phyloP scores from a whole-genome alignment of 2,113 vertebrate genomes.

The Eleginops maclovinus region DNA sequence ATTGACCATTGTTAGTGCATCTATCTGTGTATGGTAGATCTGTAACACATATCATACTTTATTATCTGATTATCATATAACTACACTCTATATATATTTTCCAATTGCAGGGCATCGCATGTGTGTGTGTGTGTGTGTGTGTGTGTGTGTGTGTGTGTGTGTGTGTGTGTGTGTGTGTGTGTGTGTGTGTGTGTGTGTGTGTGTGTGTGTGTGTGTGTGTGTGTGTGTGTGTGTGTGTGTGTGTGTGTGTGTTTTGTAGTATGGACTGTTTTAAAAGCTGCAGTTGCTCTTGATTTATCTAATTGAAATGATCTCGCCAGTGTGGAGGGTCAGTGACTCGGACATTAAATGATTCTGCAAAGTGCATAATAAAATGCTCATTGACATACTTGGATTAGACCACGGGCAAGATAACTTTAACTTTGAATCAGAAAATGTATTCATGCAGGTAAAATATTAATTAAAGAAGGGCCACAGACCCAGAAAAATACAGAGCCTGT shows the following conservation, averaged over 20 bases:
- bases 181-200: too few species aligned
- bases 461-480: slow-evolving; percentile 8
- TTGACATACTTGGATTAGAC: slow-evolving; percentile 29
- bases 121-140: too few species aligned
- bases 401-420: slow-evolving; percentile 21
- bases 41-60: too few species aligned
- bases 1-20: too few species aligned
- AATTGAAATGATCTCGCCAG: slow-evolving; percentile 17
- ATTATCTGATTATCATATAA: too few species aligned
- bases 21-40: too few species aligned
- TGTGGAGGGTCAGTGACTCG: slow-evolving; percentile 38
- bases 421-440: slow-evolving; percentile 35
- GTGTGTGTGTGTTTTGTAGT: not conserved
- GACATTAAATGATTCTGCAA: slow-evolving; percentile 42
- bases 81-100: too few species aligned
- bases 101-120: too few species aligned
- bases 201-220: not conserved
- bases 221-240: not conserved
- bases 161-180: too few species aligned
- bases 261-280: slow-evolving; percentile 16
- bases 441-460: slow-evolving; percentile 34
- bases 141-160: too few species aligned
- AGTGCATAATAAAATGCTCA: slow-evolving; percentile 46
- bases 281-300: slow-evolving; percentile 38
- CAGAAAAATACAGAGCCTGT: not conserved